Conservation (phyloP, 2,888 invertebrate genomes). For the Helleia helle region DNA sequence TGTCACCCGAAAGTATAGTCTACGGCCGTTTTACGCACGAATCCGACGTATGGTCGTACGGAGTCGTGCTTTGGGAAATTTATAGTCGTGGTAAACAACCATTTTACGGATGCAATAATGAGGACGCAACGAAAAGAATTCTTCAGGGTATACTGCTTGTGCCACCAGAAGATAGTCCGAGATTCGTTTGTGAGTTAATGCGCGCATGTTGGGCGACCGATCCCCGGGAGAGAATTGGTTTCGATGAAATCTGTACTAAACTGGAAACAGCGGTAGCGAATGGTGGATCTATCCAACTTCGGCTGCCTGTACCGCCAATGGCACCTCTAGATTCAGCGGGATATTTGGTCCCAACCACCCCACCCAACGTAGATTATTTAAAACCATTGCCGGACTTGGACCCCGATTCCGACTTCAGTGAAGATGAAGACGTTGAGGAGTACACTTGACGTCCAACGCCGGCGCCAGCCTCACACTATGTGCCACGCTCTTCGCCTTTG, state of each 20-base stretch:
- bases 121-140: constrained; percentile 87
- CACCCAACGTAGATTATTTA: constrained; percentile 67
- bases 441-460: constrained; percentile 47
- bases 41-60: constrained; percentile 95
- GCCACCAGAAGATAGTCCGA: constrained; percentile 85
- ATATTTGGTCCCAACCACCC: constrained; percentile 77
- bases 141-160: constrained; percentile 84
- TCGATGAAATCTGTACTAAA: constrained; percentile 79
- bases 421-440: constrained; percentile 56
- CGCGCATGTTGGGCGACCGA: constrained; percentile 87
- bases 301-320: constrained; percentile 66
- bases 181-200: constrained; percentile 83
- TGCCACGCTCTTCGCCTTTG: constrained; percentile 40
- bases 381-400: constrained; percentile 64
- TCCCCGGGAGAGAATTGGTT: constrained; percentile 82
- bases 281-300: constrained; percentile 34
- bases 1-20: constrained; percentile 94
- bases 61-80: constrained; percentile 95
- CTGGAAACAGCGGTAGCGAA: constrained; percentile 67
- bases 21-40: constrained; percentile 92
- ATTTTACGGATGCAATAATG: constrained; percentile 92
- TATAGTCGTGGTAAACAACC: constrained; percentile 95
- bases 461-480: constrained; percentile 41
- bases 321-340: constrained; percentile 79
- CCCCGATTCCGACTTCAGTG: constrained; percentile 42